Conservation (phyloP, 2,797 vertebrate species). For the Liasis olivaceus region DNA sequence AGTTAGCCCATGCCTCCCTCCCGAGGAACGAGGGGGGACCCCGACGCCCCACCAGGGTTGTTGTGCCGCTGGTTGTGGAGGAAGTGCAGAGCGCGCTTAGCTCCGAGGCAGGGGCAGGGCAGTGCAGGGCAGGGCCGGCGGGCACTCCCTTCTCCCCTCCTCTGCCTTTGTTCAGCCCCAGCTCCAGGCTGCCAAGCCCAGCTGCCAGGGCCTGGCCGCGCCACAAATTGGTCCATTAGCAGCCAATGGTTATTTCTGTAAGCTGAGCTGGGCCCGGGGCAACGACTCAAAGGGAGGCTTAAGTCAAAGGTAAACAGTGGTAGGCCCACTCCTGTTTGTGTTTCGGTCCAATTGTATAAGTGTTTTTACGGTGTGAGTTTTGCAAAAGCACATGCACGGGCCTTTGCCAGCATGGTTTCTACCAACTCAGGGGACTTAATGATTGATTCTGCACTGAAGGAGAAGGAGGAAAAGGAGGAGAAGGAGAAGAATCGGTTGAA, state of each 20-base stretch:
- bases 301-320: slow-evolving; percentile 71
- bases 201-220: slow-evolving; percentile 44
- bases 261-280: slow-evolving; percentile 58
- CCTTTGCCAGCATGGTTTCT: slow-evolving; percentile 33
- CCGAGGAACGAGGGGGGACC: slow-evolving; percentile 40
- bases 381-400: slow-evolving; percentile 53
- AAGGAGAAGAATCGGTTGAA: neutral
- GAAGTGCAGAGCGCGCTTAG: slow-evolving; percentile 52
- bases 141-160: slow-evolving; percentile 48
- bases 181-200: slow-evolving; percentile 42
- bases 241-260: slow-evolving; percentile 63
- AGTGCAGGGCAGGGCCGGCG: slow-evolving; percentile 47
- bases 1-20: neutral
- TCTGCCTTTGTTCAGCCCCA: slow-evolving; percentile 52
- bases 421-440: slow-evolving; percentile 28
- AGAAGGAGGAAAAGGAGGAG: neutral
- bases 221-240: slow-evolving; percentile 57
- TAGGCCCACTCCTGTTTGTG: slow-evolving; percentile 71
- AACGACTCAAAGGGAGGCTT: slow-evolving; percentile 52
- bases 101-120: slow-evolving; percentile 57
- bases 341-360: slow-evolving; percentile 69
- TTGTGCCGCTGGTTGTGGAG: slow-evolving; percentile 62
- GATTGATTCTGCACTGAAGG: fast-evolving
- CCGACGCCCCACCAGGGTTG: slow-evolving; percentile 27
- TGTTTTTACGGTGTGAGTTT: slow-evolving; percentile 31